These are phyloP conservation scores for Gryllus bimaculatus DNA, from an alignment of 1,140 invertebrate species.

Conservation along the genomic window DNA sequence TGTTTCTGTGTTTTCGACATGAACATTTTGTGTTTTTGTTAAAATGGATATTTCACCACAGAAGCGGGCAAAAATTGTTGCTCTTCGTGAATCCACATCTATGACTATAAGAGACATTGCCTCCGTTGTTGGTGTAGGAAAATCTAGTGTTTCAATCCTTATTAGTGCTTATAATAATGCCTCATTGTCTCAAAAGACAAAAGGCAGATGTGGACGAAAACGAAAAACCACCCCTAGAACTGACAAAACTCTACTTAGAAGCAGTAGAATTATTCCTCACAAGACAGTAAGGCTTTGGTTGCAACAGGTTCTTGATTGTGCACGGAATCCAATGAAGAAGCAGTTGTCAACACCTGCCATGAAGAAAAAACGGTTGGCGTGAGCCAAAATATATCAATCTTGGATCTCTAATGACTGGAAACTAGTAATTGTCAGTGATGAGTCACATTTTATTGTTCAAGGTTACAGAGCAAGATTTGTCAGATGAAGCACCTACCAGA, in stretches of 20 bases:
- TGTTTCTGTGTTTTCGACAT: too few relatives aligned
- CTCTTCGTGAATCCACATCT: constrained; percentile 11
- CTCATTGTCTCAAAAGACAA: constrained; percentile 16
- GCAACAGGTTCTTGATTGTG: background rate
- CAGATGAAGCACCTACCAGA: background rate
- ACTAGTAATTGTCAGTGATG: constrained; percentile 17
- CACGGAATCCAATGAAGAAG: constrained; percentile 15
- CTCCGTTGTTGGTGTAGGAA: constrained; percentile 16
- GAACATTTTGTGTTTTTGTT: too few relatives aligned
- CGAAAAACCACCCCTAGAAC: constrained; percentile 12
- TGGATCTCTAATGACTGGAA: constrained; percentile 8
- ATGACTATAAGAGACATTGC: constrained; percentile 14
- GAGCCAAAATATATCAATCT: constrained; percentile 9
- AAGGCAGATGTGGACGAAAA: constrained; percentile 12
- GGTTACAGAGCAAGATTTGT: constrained; percentile 13
- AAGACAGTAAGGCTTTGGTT: background rate
- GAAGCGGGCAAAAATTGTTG: constrained; percentile 13
- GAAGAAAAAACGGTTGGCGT: background rate
- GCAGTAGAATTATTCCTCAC: constrained; percentile 10
- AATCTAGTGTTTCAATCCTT: constrained; percentile 18
- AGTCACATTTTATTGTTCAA: constrained; percentile 14
- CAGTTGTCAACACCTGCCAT: constrained; percentile 9
- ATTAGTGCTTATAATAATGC: constrained; percentile 3
- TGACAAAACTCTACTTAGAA: constrained; percentile 10
- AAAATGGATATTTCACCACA: background rate